phyloP scores from a whole-genome alignment of 2,888 invertebrate species.

The Platerodrilus igneus region DNA sequence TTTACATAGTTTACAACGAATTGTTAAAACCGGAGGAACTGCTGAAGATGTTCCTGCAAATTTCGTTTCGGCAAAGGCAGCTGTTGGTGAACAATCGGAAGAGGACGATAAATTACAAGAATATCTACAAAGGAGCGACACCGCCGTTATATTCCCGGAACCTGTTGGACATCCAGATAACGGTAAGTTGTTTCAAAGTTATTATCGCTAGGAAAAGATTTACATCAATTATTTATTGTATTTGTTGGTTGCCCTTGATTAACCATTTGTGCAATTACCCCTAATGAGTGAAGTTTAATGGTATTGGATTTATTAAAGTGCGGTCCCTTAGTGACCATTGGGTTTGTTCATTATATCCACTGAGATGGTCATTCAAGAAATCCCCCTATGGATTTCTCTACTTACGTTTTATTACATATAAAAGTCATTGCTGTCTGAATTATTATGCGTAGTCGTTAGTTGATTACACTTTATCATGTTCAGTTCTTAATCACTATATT shows the following conservation, averaged over 20 bases:
- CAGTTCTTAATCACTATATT: too few species aligned
- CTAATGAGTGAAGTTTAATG: conserved; percentile 19
- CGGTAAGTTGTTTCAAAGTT: conserved; percentile 23
- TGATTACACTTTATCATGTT: too few species aligned
- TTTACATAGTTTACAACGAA: conserved; percentile 33
- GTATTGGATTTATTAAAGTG: conserved; percentile 19
- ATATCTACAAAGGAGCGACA: conserved; percentile 50
- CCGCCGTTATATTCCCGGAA: conserved; percentile 50
- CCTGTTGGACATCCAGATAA: conserved; percentile 27
- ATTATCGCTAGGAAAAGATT: neutral
- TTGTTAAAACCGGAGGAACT: conserved; percentile 34
- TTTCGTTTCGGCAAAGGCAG: conserved; percentile 35
- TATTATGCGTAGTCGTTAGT: too few species aligned
- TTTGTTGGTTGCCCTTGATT: conserved; percentile 15
- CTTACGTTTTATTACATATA: conserved; percentile 7
- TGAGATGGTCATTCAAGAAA: conserved; percentile 15
- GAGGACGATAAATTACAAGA: conserved; percentile 48
- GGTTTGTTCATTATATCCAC: conserved; percentile 11
- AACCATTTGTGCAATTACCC: conserved; percentile 16
- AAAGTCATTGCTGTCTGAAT: too few species aligned
- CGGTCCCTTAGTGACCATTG: conserved; percentile 18
- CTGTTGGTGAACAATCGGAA: conserved; percentile 35
- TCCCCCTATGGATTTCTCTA: conserved; percentile 13
- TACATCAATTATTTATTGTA: conserved; percentile 13
- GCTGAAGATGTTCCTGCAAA: conserved; percentile 35